These are phyloP conservation scores for Bothrops alternatus DNA, from an alignment of 2,797 vertebrate species.

Conservation along the genomic window DNA sequence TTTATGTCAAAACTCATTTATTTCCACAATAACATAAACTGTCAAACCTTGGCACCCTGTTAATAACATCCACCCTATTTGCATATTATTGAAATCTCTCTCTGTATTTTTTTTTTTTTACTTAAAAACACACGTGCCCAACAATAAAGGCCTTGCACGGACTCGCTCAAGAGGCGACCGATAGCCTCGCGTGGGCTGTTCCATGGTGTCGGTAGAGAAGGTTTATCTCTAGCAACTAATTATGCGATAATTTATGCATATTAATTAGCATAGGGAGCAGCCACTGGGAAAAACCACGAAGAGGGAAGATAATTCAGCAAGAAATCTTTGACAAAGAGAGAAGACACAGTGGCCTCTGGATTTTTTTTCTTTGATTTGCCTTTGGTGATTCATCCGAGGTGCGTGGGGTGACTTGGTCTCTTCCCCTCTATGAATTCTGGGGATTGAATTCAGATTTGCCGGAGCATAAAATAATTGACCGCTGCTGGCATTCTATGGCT, in stretches of 20 bases:
- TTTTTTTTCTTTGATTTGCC: conserved; percentile 61
- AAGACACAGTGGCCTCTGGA: conserved; percentile 56
- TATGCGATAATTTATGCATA: conserved; percentile 76
- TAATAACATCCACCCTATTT: conserved; percentile 80
- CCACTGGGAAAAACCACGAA: conserved; percentile 53
- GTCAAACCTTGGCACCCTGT: conserved; percentile 81
- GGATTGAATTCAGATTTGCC: conserved; percentile 48
- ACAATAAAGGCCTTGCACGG: background rate
- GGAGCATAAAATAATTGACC: background rate
- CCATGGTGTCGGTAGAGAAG: conserved; percentile 71
- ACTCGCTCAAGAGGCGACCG: conserved; percentile 54
- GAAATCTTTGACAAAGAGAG: conserved; percentile 63
- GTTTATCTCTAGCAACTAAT: conserved; percentile 83
- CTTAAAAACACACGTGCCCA: conserved; percentile 25
- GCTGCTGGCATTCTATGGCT: background rate
- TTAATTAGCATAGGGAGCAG: conserved; percentile 71
- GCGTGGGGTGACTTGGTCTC: conserved; percentile 41
- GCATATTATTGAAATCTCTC: conserved; percentile 83
- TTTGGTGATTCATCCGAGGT: conserved; percentile 40
- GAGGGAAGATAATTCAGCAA: conserved; percentile 47
- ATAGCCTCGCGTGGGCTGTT: conserved; percentile 74
- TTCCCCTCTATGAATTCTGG: background rate
- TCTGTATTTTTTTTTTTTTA: conserved; percentile 65
- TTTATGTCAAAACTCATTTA: conserved; percentile 86
- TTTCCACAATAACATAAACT: conserved; percentile 81